phyloP scores from a whole-genome alignment of 2,113 vertebrate species.

The Chrysochloris asiatica region DNA sequence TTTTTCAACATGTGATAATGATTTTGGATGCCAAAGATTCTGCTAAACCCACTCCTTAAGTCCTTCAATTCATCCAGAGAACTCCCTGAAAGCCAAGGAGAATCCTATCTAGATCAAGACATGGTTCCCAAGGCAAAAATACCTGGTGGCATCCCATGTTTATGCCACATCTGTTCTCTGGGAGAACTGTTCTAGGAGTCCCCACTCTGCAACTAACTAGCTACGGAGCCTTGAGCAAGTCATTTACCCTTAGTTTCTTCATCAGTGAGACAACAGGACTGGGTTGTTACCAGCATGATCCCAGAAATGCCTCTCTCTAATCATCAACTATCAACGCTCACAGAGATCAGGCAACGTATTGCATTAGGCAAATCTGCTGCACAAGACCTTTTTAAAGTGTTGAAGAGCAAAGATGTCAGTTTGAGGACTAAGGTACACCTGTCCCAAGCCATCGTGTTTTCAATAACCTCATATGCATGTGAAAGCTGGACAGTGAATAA shows the following conservation, averaged over 20 bases:
- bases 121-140: neutral
- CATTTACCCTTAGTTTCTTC: neutral
- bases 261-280: neutral
- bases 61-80: neutral
- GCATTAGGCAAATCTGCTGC: too few species aligned
- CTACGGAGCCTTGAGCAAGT: fast-evolving
- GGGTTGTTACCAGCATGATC: neutral
- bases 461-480: too few species aligned
- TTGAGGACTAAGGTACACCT: too few species aligned
- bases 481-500: too few species aligned
- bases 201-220: too few species aligned
- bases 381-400: too few species aligned
- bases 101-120: neutral
- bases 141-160: too few species aligned
- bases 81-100: neutral
- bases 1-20: neutral
- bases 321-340: too few species aligned
- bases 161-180: neutral
- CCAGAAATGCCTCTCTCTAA: neutral
- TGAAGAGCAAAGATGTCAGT: too few species aligned
- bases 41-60: neutral
- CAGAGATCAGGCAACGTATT: too few species aligned
- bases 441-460: too few species aligned
- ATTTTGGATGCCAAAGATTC: neutral
- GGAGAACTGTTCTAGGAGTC: neutral